Base-by-base conservation (phyloP, 2,888 invertebrate species). In the Tetheella fluctuosa region DNA sequence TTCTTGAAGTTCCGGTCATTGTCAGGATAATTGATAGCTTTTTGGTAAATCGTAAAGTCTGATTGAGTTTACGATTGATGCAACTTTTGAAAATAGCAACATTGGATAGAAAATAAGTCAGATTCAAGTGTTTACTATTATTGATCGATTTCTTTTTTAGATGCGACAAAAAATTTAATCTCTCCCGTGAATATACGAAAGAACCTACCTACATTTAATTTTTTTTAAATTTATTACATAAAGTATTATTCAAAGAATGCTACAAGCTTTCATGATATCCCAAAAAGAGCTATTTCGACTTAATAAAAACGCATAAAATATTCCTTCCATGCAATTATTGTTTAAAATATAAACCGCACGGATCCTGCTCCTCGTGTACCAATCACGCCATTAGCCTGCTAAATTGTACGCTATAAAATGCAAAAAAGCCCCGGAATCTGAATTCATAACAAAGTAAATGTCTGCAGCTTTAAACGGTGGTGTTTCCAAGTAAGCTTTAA, bases 1-100 rank as follows among this genome's bases (percentile, higher is more conserved):
- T 87, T 87, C 86, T 85, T 86, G 82, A 82, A 85, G 89, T 90
- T 91, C 91, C 91, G 91, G 89, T 83, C 84, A 84, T 74, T 82
- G 83, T 80, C 76, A 78, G 86, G 85, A 79, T 81, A 87, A 87
- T 87, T 83, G 83, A 85, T 86, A 84, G 71, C 59, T 57, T 63
- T 59, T 62, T 53, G 69, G 70, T 74, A 72, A 71, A 60, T 68
- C 69, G 67, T 64, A 62, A 69, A 58, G 60, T 54, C 61, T 72
- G 73, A 66, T 53, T 63, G 64, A 65, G 68, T 69, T 69, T 64
- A 64, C 60, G 69, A 54, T 73, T 69, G 72, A 76, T 67, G 74
- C 69, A 68, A 68, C 65, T 66, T 57, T 62, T 64, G 58, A 56
- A 17, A 34, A 23, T 54, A 13, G 23, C 34, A 30, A 23, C 15